Percentiles rank a stretch among this genome's conserved stretches.
Conservation (phyloP, 2,797 vertebrate genomes). For the Selene dorsalis region DNA sequence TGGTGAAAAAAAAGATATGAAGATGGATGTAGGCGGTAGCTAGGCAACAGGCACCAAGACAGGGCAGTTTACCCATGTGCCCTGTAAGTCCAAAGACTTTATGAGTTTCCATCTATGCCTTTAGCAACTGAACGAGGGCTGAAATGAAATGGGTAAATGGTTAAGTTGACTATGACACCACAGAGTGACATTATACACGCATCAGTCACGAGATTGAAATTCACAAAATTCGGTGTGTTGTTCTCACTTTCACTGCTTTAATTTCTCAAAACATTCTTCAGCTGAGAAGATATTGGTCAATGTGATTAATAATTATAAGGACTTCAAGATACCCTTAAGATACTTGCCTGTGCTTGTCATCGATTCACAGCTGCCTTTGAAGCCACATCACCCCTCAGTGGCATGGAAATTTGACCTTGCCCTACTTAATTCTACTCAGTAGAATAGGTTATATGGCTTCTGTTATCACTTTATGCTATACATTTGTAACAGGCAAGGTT, state of each 20-base stretch:
- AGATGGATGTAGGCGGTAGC: conserved; percentile 72
- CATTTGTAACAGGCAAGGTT: not conserved
- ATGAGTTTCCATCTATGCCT: conserved; percentile 59
- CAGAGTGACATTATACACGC: not conserved
- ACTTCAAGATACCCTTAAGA: not conserved
- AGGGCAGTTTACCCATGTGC: conserved; percentile 62
- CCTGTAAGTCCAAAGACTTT: conserved; percentile 58
- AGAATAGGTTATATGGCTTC: not conserved
- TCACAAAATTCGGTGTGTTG: too few species aligned
- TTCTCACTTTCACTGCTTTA: not conserved
- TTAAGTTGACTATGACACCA: conserved; percentile 6
- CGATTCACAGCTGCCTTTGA: not conserved
- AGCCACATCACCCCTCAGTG: not conserved
- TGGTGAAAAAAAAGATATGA: conserved; percentile 14
- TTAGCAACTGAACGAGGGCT: conserved; percentile 43
- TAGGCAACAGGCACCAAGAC: conserved; percentile 76
- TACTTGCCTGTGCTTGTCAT: not conserved
- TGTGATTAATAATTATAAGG: not conserved
- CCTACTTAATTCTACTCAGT: not conserved
- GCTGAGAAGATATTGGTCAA: not conserved
- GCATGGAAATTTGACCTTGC: not conserved
- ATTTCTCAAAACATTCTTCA: not conserved
- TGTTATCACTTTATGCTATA: not conserved
- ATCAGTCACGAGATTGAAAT: not conserved
- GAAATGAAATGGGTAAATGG: not conserved